Evolutionary conservation across 2,113 vertebrate genomes (phyloP).

Genomic region (Leptocoma aspasia): DNA sequence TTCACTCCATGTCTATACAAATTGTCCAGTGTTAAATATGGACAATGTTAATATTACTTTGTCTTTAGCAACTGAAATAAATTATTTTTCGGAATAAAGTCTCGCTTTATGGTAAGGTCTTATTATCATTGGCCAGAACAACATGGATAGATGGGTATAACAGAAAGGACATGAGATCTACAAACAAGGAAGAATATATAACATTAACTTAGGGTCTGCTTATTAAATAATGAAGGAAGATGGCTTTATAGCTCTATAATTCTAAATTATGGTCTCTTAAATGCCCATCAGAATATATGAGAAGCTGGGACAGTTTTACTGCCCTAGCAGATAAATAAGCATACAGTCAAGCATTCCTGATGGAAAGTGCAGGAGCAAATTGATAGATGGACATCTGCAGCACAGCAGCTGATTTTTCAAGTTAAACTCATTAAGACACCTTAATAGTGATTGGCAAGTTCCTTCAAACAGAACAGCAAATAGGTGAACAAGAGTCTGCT

Average conservation of each 20-base stretch:
- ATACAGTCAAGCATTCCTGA: background rate
- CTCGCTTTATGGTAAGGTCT: background rate
- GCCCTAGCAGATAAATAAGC: conserved; percentile 35
- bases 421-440: conserved; percentile 33
- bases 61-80: background rate
- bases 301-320: conserved; percentile 32
- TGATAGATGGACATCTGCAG: background rate
- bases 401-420: background rate
- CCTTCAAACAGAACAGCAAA: background rate
- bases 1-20: background rate
- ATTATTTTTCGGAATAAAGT: background rate
- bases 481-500: background rate
- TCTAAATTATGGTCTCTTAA: conserved; percentile 27
- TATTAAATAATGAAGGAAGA: conserved; percentile 25
- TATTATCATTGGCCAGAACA: background rate
- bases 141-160: background rate
- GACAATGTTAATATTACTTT: background rate
- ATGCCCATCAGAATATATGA: background rate
- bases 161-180: background rate
- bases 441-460: conserved; percentile 42
- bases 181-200: background rate
- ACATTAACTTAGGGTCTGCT: background rate
- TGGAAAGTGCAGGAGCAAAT: background rate
- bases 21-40: background rate
- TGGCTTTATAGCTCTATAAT: conserved; percentile 42